Percentiles rank a stretch among this genome's conserved stretches.
Evolutionary conservation across 2,113 vertebrate species (phyloP).

Genomic region (Pterocles orientalis): DNA sequence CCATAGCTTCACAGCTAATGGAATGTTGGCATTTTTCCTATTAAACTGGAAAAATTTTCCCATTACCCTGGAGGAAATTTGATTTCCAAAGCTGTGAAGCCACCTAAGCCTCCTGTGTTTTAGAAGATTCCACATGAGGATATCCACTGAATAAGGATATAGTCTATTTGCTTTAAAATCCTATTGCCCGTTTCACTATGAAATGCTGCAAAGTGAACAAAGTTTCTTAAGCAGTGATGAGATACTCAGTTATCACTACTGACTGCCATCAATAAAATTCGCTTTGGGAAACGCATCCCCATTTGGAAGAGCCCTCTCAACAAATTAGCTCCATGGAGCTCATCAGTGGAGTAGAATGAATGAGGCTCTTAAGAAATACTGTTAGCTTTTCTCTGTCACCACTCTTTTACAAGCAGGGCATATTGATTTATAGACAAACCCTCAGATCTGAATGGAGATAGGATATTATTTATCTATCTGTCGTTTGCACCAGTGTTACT

Average conservation of each 20-base stretch:
- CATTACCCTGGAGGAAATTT: background rate
- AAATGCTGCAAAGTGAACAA: background rate
- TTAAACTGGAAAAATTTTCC: background rate
- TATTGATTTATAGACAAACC: background rate
- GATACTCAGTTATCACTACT: background rate
- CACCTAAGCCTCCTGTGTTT: background rate
- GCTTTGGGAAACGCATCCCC: background rate
- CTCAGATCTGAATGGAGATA: background rate
- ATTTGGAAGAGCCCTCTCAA: background rate
- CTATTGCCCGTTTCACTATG: background rate
- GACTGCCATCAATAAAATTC: background rate
- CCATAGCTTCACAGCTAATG: background rate
- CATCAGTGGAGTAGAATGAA: background rate
- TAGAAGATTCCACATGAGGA: background rate
- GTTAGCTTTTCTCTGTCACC: background rate
- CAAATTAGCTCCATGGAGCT: background rate
- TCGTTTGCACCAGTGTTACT: background rate
- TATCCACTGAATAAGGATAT: background rate
- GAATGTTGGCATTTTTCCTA: background rate
- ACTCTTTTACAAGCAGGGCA: background rate
- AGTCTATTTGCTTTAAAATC: background rate
- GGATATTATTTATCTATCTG: background rate
- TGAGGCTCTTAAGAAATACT: background rate
- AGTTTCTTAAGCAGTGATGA: background rate
- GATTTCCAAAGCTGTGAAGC: background rate